Evolutionary conservation across 2,113 vertebrate genomes (phyloP).

Genomic region (Xenus cinereus): DNA sequence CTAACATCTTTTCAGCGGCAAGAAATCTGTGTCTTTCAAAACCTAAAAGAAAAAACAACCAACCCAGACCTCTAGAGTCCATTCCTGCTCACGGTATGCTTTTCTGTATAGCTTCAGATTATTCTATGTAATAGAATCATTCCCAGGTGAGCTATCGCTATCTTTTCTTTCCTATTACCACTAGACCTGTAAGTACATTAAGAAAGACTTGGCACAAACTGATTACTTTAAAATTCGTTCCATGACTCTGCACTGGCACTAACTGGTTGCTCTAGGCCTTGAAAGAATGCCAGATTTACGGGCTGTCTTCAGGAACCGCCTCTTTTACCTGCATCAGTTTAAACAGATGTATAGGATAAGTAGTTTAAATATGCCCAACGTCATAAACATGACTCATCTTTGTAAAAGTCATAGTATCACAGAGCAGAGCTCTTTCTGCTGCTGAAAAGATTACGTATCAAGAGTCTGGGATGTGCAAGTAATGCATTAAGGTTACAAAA

Average conservation of each 20-base stretch:
- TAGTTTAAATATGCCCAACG: neutral
- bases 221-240: slow-evolving; percentile 25
- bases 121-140: neutral
- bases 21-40: neutral
- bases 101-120: slow-evolving; percentile 1
- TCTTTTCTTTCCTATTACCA: neutral
- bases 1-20: neutral
- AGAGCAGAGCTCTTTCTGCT: neutral
- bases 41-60: neutral
- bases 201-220: slow-evolving; percentile 2
- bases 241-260: neutral
- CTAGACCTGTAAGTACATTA: neutral
- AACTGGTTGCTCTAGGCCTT: neutral
- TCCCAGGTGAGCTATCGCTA: neutral
- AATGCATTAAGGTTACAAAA: neutral
- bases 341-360: neutral
- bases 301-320: neutral
- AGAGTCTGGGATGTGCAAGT: neutral
- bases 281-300: neutral
- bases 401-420: neutral
- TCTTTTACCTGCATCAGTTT: neutral
- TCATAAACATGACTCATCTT: neutral
- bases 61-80: neutral
- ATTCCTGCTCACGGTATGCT: neutral
- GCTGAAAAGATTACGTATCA: neutral